phyloP scores from a whole-genome alignment of 2,888 invertebrate species.

The Metacarcinus magister region DNA sequence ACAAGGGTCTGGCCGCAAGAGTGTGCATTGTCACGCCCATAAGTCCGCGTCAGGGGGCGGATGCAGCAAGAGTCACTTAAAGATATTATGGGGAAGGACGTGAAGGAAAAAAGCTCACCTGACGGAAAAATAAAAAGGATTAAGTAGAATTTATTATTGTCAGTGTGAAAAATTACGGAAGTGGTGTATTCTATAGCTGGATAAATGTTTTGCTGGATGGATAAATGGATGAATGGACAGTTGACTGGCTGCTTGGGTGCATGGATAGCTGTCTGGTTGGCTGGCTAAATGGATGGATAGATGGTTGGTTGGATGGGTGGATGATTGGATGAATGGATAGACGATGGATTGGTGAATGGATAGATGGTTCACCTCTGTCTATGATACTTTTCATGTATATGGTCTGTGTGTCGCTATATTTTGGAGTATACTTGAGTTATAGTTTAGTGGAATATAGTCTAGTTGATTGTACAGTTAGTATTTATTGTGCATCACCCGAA shows the following conservation, averaged over 20 bases:
- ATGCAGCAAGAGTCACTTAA: background rate
- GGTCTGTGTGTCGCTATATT: background rate
- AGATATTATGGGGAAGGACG: background rate
- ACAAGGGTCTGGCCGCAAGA: background rate
- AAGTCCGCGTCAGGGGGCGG: background rate
- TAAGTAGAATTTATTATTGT: background rate
- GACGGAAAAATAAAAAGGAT: background rate
- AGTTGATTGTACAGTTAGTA: background rate
- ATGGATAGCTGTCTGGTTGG: background rate
- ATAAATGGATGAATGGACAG: background rate
- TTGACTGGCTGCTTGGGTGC: background rate
- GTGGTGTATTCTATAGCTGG: background rate
- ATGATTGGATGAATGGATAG: background rate
- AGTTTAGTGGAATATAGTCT: background rate
- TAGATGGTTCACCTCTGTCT: background rate
- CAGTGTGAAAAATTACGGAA: background rate
- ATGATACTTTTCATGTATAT: background rate
- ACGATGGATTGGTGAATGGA: background rate
- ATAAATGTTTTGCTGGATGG: background rate
- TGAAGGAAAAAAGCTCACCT: background rate
- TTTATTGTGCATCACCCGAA: background rate
- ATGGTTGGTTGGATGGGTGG: background rate
- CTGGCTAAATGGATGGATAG: background rate
- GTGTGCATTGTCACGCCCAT: background rate
- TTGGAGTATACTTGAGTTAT: background rate